Percentiles rank a stretch among this genome's conserved stretches.
These are phyloP conservation scores for Eudemis profundana DNA, from an alignment of 2,888 invertebrate genomes.

Conservation along the genomic window DNA sequence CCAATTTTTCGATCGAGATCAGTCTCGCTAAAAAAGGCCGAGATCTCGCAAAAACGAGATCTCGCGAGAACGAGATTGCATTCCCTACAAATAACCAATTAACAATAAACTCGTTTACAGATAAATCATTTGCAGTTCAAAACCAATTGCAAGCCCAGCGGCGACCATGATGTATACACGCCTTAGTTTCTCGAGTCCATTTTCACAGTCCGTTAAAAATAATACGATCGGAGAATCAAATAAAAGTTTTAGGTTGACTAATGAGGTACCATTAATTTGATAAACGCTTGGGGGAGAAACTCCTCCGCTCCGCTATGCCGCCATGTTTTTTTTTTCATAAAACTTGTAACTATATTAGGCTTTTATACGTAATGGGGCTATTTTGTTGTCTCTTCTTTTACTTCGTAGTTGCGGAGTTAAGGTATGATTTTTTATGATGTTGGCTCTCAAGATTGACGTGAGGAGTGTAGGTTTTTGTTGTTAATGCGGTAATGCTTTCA, in stretches of 20 bases:
- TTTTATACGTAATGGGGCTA: conserved; percentile 36
- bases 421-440: conserved; percentile 30
- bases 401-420: conserved; percentile 19
- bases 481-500: neutral
- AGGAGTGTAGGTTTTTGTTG: conserved; percentile 20
- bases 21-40: too few relatives aligned
- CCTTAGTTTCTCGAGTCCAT: conserved; percentile 2
- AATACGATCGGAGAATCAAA: conserved; percentile 51
- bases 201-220: conserved; percentile 36
- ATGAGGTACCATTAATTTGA: conserved; percentile 63
- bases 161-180: neutral
- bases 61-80: too few relatives aligned
- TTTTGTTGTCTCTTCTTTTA: conserved; percentile 32
- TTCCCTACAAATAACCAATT: too few relatives aligned
- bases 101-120: neutral
- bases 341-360: conserved; percentile 46
- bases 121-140: neutral
- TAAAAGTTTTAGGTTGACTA: conserved; percentile 62
- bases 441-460: conserved; percentile 18
- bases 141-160: neutral
- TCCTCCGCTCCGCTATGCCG: conserved; percentile 5
- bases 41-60: too few relatives aligned
- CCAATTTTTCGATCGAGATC: too few relatives aligned
- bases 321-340: conserved; percentile 38
- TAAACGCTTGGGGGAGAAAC: conserved; percentile 52